Conservation (phyloP, 2,113 vertebrate genomes). For the Corythornis vintsioides region DNA sequence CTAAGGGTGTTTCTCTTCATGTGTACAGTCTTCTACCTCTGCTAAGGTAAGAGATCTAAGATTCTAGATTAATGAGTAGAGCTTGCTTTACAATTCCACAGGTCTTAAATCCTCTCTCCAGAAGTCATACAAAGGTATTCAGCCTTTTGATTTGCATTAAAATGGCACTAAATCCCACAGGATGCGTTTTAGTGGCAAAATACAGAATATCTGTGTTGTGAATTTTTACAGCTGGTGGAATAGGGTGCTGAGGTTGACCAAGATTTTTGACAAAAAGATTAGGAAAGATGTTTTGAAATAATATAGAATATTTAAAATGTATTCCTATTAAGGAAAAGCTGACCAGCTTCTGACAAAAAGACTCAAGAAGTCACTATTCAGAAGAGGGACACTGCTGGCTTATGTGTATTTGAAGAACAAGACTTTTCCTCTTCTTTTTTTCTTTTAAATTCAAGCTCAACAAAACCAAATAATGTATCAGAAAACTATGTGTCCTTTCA, state of each 20-base stretch:
- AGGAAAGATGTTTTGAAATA: background rate
- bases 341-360: background rate
- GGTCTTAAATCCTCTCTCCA: background rate
- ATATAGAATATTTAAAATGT: background rate
- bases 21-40: background rate
- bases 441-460: background rate
- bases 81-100: background rate
- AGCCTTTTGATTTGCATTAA: background rate
- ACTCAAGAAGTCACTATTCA: background rate
- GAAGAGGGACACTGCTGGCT: background rate
- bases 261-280: background rate
- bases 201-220: background rate
- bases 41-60: background rate
- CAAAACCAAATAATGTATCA: background rate
- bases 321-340: background rate
- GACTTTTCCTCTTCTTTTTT: fast-evolving
- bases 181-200: background rate
- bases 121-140: background rate
- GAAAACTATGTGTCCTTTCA: background rate
- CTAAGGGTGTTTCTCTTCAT: fast-evolving
- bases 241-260: background rate
- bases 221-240: background rate
- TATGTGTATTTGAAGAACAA: background rate
- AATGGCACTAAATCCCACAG: background rate
- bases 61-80: background rate